A percentile compares a stretch with the other conserved stretches of the same genome.
These are phyloP conservation scores for Amblyjoppa fuscipennis DNA, from an alignment of 2,888 invertebrate species.

Conservation along the genomic window DNA sequence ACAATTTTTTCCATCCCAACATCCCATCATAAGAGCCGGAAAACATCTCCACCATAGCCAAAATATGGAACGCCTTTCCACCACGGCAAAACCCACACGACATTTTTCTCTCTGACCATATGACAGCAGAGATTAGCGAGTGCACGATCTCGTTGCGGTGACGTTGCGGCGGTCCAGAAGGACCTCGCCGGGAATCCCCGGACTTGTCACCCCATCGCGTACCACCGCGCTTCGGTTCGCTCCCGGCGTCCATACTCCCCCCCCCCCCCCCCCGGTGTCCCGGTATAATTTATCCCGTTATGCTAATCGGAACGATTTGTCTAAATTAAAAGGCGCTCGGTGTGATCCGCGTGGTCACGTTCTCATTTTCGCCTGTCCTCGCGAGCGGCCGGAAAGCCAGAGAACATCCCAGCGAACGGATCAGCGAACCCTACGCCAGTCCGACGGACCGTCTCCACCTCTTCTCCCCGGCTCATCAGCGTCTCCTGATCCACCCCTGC, in stretches of 20 bases:
- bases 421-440: conserved; percentile 3
- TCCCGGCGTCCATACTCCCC: conserved; percentile 69
- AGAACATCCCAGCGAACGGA: conserved; percentile 2
- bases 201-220: conserved; percentile 57
- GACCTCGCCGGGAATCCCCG: conserved; percentile 32
- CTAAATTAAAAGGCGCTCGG: conserved; percentile 84
- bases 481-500: conserved; percentile 48
- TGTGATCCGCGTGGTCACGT: conserved; percentile 75
- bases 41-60: background rate
- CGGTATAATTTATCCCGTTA: conserved; percentile 85
- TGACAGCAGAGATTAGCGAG: conserved; percentile 7
- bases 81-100: background rate
- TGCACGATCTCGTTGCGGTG: conserved; percentile 15
- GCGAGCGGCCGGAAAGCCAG: conserved; percentile 34
- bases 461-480: background rate
- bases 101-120: background rate
- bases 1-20: too few species aligned
- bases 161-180: conserved; percentile 28
- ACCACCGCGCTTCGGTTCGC: conserved; percentile 26
- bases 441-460: conserved; percentile 12
- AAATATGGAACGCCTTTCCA: background rate
- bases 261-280: conserved; percentile 72
- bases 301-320: conserved; percentile 85
- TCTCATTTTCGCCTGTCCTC: conserved; percentile 71
- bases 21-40: too few species aligned